Base-by-base conservation (phyloP, 1,140 invertebrate species). In the Drosophila leontia region DNA sequence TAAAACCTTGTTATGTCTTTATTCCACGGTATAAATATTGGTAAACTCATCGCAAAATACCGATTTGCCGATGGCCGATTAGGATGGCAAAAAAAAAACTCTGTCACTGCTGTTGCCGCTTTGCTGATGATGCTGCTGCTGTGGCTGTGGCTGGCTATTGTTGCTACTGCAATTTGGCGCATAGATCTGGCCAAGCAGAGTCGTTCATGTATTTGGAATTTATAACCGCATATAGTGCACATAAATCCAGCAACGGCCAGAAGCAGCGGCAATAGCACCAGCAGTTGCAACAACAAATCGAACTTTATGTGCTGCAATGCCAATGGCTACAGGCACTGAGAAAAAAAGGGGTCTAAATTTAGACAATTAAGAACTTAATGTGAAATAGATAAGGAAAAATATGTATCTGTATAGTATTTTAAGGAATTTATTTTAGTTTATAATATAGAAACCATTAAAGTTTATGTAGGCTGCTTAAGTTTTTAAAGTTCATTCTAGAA, bases 221-320 rank as follows among this genome's bases (percentile, higher is more conserved):
- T 91, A 91, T 91, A 91, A 91, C 88, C 88, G 88, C 84, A 91
- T 85, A 88, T 80, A 82, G 84, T 78, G 81, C 81, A 91, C 85
- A 90, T 90, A 90, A 90, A 90, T 90, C 85, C 75, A 82, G 63
- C 60, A 63, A 45, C 65, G 62, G 76, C 75, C 62, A 81, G 45
- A 69, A 68, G 50, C 68, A 58, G 59, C 59, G 57, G 17, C 72
- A 56, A 50, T 42, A 48, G 70, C 53, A 60, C 12, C 51, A 64
- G 37, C 78, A 53, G 45, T 62, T 42, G 45, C 76, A 79, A 71
- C 76, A 79, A 72, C 77, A 65, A 90, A 88, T 90, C 85, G 85
- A 88, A 90, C 85, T 88, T 90, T 90, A 90, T 91, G 78, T 90
- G 85, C 80, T 85, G 85, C 85, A 90, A 72, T 85, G 85, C 81